Evolutionary conservation across 2,888 invertebrate species (phyloP).

Genomic region (Sinodicranocentrus sp.): DNA sequence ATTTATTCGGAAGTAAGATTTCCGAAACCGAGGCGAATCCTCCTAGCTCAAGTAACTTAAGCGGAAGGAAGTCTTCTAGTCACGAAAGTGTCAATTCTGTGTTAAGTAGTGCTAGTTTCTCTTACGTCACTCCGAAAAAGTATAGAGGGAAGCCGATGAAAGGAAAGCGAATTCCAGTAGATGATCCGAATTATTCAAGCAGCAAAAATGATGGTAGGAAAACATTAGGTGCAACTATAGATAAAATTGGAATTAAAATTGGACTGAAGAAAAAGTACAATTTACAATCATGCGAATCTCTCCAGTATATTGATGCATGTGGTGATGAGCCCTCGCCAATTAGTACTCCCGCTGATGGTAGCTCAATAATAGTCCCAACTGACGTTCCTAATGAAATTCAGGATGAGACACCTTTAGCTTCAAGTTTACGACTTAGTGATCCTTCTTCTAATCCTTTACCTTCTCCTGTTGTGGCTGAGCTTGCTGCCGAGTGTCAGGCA

Average conservation of each 20-base stretch:
- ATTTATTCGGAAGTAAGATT: conserved; percentile 49
- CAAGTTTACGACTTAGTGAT: too few species aligned
- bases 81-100: conserved; percentile 75
- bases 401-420: not conserved
- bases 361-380: not conserved
- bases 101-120: conserved; percentile 73
- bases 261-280: conserved; percentile 76
- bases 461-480: not conserved
- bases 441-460: too few species aligned
- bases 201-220: not conserved
- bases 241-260: conserved; percentile 74
- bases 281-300: conserved; percentile 76
- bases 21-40: not conserved
- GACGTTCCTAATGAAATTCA: not conserved
- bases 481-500: conserved; percentile 6
- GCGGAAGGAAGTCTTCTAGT: conserved; percentile 49
- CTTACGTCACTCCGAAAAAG: conserved; percentile 72
- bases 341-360: not conserved
- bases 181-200: conserved; percentile 51
- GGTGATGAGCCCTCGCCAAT: conserved; percentile 20
- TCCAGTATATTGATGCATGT: conserved; percentile 68
- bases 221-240: conserved; percentile 24
- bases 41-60: not conserved
- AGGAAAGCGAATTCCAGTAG: conserved; percentile 74
- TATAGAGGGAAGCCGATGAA: conserved; percentile 70